Evolutionary conservation across 2,888 invertebrate genomes (phyloP).

Genomic region (Spilarctia lutea): DNA sequence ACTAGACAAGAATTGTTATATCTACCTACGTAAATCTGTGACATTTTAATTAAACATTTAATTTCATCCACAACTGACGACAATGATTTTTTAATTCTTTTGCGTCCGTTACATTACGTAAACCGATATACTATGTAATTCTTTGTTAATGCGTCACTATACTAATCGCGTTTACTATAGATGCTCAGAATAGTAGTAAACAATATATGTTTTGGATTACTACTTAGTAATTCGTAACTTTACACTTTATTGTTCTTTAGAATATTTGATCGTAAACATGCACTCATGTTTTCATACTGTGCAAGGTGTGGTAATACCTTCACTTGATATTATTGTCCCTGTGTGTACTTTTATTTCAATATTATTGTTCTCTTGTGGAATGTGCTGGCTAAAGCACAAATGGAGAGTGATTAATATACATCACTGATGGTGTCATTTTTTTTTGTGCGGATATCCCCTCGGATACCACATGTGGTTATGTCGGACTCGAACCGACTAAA

Average conservation of each 20-base stretch:
- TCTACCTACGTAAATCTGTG: neutral
- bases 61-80: constrained; percentile 5
- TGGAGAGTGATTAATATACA: neutral
- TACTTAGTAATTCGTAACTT: constrained; percentile 35
- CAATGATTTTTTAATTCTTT: constrained; percentile 29
- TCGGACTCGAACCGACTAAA: too few species aligned
- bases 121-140: constrained; percentile 31
- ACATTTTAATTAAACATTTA: neutral
- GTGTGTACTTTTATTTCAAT: neutral
- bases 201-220: constrained; percentile 29
- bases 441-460: too few species aligned
- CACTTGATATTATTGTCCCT: neutral
- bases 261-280: constrained; percentile 8
- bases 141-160: constrained; percentile 34
- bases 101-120: constrained; percentile 33
- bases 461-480: too few species aligned
- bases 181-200: constrained; percentile 26
- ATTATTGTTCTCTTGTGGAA: neutral
- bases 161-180: constrained; percentile 14
- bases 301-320: neutral
- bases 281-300: constrained; percentile 14
- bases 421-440: too few species aligned
- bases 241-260: constrained; percentile 24
- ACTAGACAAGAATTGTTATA: neutral
- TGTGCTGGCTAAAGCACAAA: neutral